Base-by-base conservation (phyloP, 2,113 vertebrate species). In the Todiramphus chloris region DNA sequence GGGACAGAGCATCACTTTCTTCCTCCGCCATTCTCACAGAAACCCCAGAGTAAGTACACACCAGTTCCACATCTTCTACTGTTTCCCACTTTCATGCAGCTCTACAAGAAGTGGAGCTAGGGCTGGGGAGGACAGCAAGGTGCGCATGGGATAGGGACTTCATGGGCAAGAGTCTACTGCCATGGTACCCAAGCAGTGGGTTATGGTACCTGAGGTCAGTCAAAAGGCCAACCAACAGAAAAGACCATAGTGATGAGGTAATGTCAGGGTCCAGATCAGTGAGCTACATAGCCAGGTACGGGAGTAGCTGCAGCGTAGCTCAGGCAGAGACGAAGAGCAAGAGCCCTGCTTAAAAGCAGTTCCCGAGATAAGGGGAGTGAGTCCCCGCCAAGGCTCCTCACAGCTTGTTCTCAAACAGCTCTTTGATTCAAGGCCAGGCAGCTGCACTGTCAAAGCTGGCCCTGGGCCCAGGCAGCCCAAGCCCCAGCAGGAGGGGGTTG, bases 401-500 rank as follows among this genome's bases (percentile, higher is more conserved):
- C 63, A 88, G 92, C 77, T 81, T 95, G 81, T 89, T 94, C 90
- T 95, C 90, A 93, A 96, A 90, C 90, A 93, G 85, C 70, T 82
- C 87, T 94, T 96, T 94, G 88, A 94, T 93, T 92, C 88, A 90
- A 94, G 85, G 85, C 88, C 90, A 90, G 82, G 48, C 95, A 97
- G 96, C 95, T 97, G 95, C 88, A 37, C 85, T 83, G 90, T 68
- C 78, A 83, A 68, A 88, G 85, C 96, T 95, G 95, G 94, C 90
- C 82, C 50, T 1, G 16, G 67, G 94, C 94, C 95, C 90, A 86
- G 87, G 53, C 90, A 86, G 67, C 75, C 70, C 27, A 53, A 85
- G 44, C 27, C 89, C 20, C 67, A 64, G 82, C 35, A 93, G 74
- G 48, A 90, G 62, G 60, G 60, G 66, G 58, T 14, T 85, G 63